Evolutionary conservation across 2,113 vertebrate genomes (phyloP).

Genomic region (Synodontis membranacea): DNA sequence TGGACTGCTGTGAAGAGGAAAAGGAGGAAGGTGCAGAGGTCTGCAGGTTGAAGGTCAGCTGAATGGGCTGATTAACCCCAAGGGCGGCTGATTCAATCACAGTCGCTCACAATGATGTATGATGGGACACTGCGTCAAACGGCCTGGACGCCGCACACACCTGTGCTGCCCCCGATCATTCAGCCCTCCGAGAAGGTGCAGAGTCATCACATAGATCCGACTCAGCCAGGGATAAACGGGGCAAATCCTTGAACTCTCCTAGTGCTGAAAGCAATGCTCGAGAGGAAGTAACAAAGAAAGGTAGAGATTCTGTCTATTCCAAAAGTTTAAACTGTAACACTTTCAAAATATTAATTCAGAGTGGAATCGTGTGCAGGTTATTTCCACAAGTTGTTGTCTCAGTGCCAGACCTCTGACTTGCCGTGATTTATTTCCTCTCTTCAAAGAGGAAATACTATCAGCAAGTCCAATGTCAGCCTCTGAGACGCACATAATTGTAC

Average conservation of each 20-base stretch:
- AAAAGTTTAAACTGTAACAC: neutral
- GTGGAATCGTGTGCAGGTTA: neutral
- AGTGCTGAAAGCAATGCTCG: neutral
- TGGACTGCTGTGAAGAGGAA: conserved; percentile 2
- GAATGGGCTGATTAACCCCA: conserved; percentile 45
- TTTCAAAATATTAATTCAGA: neutral
- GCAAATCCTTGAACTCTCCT: conserved; percentile 66
- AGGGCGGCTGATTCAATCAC: conserved; percentile 63
- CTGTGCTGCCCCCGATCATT: conserved; percentile 55
- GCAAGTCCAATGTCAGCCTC: neutral
- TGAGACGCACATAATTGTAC: conserved; percentile 23
- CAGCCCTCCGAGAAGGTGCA: conserved; percentile 34
- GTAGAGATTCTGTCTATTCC: neutral
- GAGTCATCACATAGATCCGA: conserved; percentile 52
- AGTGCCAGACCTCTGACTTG: conserved; percentile 1
- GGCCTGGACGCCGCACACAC: neutral
- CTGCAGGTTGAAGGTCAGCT: conserved; percentile 29
- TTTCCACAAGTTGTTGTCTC: conserved; percentile 5
- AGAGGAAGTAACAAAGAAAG: neutral
- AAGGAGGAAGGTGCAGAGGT: conserved; percentile 8
- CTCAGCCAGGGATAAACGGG: conserved; percentile 46
- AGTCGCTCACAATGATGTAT: conserved; percentile 47
- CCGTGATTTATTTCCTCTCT: conserved; percentile 41
- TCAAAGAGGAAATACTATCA: conserved; percentile 39
- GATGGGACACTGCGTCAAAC: conserved; percentile 40